These are phyloP conservation scores for Nemapogon koenigi DNA, from an alignment of 2,888 invertebrate genomes.

Conservation along the genomic window DNA sequence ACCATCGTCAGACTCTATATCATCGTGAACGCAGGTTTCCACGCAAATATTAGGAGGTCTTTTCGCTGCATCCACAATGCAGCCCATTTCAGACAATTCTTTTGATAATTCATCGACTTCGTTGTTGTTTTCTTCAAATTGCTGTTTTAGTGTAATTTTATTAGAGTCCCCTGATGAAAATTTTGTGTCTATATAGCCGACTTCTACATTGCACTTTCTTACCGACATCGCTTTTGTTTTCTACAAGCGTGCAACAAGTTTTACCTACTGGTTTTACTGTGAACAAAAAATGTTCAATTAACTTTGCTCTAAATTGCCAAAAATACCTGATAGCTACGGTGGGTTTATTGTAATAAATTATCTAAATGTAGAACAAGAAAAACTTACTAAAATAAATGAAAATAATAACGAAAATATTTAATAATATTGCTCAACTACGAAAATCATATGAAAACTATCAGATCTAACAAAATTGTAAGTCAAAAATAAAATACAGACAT, in stretches of 20 bases:
- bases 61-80: constrained; percentile 47
- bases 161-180: constrained; percentile 49
- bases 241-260: constrained; percentile 43
- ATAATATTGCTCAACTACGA: no score
- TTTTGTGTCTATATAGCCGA: constrained; percentile 32
- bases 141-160: constrained; percentile 36
- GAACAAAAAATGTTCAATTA: no score
- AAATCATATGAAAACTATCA: no score
- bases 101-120: constrained; percentile 50
- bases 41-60: constrained; percentile 49
- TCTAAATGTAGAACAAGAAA: no score
- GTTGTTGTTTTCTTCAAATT: constrained; percentile 55
- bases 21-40: constrained; percentile 41
- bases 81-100: constrained; percentile 53
- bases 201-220: constrained; percentile 30
- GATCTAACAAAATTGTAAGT: no score
- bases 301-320: no score
- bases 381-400: no score
- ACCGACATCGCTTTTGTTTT: constrained; percentile 37
- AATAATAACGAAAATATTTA: no score
- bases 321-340: no score
- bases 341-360: no score
- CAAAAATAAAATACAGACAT: no score
- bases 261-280: no score
- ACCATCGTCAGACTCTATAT: constrained; percentile 31